Evolutionary conservation across 2,113 vertebrate genomes (phyloP).

Genomic region (cattle (Bos taurus)): DNA sequence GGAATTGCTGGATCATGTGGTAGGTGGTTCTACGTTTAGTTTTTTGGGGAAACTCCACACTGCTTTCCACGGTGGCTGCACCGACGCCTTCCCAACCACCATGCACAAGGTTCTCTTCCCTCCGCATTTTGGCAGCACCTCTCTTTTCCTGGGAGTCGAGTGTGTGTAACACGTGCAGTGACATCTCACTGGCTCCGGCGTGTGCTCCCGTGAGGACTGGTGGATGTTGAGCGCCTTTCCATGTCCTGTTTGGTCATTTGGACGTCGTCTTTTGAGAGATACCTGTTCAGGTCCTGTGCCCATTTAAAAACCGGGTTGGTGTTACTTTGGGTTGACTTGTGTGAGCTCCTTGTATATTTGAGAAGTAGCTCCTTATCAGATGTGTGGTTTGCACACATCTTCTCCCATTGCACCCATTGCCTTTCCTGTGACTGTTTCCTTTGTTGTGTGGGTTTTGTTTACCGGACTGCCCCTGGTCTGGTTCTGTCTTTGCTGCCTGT

Average conservation of each 20-base stretch:
- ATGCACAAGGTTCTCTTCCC: too few relatives aligned
- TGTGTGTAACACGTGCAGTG: background rate
- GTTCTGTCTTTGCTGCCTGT: too few relatives aligned
- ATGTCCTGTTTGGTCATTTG: background rate
- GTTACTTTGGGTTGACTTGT: background rate
- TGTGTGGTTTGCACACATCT: accelerated
- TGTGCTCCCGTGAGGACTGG: background rate
- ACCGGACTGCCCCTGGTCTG: too few relatives aligned
- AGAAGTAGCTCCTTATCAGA: background rate
- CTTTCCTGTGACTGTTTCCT: background rate
- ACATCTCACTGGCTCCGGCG: accelerated
- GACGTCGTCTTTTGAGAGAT: background rate
- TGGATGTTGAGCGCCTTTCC: background rate
- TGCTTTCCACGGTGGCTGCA: too few relatives aligned
- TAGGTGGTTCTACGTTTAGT: too few relatives aligned
- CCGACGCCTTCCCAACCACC: accelerated
- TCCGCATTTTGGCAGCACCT: accelerated
- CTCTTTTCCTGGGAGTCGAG: background rate
- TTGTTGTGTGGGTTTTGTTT: too few relatives aligned
- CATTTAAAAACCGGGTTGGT: background rate
- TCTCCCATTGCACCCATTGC: accelerated
- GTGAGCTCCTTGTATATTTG: background rate
- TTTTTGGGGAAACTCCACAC: too few relatives aligned
- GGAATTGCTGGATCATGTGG: too few relatives aligned
- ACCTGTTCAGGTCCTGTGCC: background rate